Base-by-base conservation (phyloP, 2,797 vertebrate species). In the Petrocephalus sullivani region DNA sequence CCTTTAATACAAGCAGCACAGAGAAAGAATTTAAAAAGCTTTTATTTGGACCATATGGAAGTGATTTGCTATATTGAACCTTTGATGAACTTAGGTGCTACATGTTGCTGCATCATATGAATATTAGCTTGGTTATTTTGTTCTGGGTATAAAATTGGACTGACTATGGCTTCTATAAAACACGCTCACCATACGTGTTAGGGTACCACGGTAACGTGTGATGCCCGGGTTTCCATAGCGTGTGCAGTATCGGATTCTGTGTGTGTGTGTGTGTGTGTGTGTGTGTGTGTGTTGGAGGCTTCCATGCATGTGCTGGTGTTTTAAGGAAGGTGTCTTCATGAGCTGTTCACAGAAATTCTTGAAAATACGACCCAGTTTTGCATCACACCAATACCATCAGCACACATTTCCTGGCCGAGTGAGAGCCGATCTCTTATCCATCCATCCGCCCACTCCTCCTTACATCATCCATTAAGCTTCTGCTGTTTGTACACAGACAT, bases 401-500 rank as follows among this genome's bases (percentile, higher is more conserved):
- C 33, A 1, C 3, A 4, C 4, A 1, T 14, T 16, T 67, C 61
- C 10, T 10, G 33, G 12, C 12, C 10, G 28, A 5, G 4, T 67
- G 28, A 0, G 28, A 94, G 94, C 96, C 96, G 95, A 91, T 83
- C 91, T 89, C 90, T 90, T 93, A 92, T 95, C 94, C 93, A 91
- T 91, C 92, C 37, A 41, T 78, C 93, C 93, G 93, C 92, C 93
- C 92, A 1, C 90, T 89, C 90, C 89, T 91, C 93, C 94, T 94
- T 94, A 95, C 93, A 91, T 93, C 94, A 94, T 95, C 95, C 94
- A 94, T 96, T 96, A 96, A 94, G 94, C 94, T 90, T 95, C 94
- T 93, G 93, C 93, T 93, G 94, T 95, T 93, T 93, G 94, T 93
- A 94, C 94, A 93, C 93, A 94, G 95, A 95, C 97, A 96, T 97